Conservation (phyloP, 2,113 vertebrate genomes). For the Mugil cephalus region DNA sequence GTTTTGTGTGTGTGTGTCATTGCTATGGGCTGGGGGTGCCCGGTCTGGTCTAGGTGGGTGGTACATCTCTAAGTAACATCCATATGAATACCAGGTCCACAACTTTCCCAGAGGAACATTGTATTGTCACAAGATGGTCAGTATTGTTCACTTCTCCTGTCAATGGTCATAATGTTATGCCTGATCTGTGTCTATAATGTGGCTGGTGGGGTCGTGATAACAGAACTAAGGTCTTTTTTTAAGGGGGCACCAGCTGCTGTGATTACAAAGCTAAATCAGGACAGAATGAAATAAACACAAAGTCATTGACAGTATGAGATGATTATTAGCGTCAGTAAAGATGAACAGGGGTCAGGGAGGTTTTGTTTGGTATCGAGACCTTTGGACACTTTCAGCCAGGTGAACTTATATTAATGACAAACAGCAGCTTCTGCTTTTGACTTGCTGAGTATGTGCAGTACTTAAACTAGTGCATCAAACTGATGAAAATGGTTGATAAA, state of each 20-base stretch:
- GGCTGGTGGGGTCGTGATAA: conserved; percentile 1
- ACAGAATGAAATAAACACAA: not conserved
- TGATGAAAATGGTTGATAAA: conserved; percentile 17
- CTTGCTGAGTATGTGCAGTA: not conserved
- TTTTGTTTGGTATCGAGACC: conserved; percentile 13
- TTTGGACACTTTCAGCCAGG: conserved; percentile 1
- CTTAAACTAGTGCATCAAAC: conserved; percentile 5
- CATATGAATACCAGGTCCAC: too few species aligned
- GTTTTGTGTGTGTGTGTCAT: too few species aligned
- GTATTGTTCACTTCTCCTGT: too few species aligned
- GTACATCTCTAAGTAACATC: too few species aligned
- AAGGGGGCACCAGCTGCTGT: not conserved
- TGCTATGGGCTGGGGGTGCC: too few species aligned
- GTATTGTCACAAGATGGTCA: too few species aligned
- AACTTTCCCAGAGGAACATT: too few species aligned
- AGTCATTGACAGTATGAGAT: conserved; percentile 9
- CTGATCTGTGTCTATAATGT: not conserved
- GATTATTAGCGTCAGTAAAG: conserved; percentile 2
- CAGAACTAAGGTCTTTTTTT: conserved; percentile 24
- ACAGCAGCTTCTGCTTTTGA: too few species aligned
- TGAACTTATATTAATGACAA: too few species aligned
- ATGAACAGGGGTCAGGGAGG: conserved; percentile 6
- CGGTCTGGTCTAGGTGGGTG: too few species aligned
- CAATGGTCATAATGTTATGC: too few species aligned
- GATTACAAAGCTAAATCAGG: conserved; percentile 12